These are phyloP conservation scores for Onychomys torridus DNA, from an alignment of 2,797 vertebrate species.

Conservation along the genomic window DNA sequence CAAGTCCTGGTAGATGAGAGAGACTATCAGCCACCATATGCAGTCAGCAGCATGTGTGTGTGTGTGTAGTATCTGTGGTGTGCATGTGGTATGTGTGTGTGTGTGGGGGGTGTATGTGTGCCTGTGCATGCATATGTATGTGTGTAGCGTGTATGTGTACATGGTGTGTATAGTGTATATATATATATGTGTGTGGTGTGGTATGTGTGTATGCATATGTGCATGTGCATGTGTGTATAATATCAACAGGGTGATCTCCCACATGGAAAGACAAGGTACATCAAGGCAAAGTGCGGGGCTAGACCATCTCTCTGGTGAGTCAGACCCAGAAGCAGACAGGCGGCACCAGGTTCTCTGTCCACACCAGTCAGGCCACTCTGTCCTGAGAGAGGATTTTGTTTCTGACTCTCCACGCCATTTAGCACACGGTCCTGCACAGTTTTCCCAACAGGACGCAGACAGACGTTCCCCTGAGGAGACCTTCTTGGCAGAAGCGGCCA, in stretches of 20 bases:
- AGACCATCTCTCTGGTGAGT: background rate
- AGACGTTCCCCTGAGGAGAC: background rate
- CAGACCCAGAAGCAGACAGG: rapidly evolving
- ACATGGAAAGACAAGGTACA: background rate
- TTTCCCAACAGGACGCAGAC: background rate
- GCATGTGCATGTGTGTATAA: background rate
- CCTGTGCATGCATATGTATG: background rate
- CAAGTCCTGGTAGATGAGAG: background rate
- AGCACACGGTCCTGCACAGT: background rate
- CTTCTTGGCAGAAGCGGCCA: background rate
- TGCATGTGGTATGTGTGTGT: background rate
- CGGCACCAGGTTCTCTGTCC: background rate
- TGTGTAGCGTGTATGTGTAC: background rate
- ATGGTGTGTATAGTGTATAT: background rate
- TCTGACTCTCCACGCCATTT: background rate
- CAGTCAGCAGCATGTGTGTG: background rate
- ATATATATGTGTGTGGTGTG: background rate
- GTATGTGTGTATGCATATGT: background rate
- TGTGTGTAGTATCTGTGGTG: background rate
- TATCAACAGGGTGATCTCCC: background rate
- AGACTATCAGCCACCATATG: too few relatives aligned
- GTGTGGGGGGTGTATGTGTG: background rate
- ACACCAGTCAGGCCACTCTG: too few relatives aligned
- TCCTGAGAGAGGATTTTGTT: background rate
- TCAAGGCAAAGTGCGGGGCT: too few relatives aligned